Base-by-base conservation (phyloP, 1,140 invertebrate species). In the Lycorma delicatula region DNA sequence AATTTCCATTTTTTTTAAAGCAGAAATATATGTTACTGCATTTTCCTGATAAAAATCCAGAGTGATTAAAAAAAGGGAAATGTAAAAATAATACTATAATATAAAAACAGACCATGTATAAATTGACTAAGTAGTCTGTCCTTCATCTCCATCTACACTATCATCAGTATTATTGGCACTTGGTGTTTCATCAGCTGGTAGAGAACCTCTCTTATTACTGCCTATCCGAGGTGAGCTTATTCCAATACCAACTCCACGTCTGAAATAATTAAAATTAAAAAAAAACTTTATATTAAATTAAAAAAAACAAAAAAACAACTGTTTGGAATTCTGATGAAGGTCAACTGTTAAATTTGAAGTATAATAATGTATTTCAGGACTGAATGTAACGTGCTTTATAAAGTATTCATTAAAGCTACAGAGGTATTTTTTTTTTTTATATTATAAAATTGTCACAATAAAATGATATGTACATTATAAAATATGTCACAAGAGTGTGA, bases 181-280 rank as follows among this genome's bases (percentile, higher is more conserved):
- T 26, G 61, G 52, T 12, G 29, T 44, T 26, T 64, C 82, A 36
- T 83, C 79, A 20, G 82, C 76, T 64, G 83, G 81, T 50, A 87
- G 80, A 11, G 85, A 86, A 31, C 82, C 80, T 23, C 85, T 78
- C 72, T 86, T 87, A 56, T 78, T 73, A 18, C 77, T 74, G 1
- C 75, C 75, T 58, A 83, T 70, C 60, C 81, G 74, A 18, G 81
- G 74, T 1, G 81, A 79, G 55, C 81, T 80, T 34, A 85, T 70
- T 25, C 81, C 80, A 34, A 79, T 74, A 49, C 70, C 71, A 51
- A 77, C 76, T 61, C 77, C 77, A 61, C 79, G 70, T 67, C 79
- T 78, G 72, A 31, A 60, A 60, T 26, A 44, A 16, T 60, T 60
- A n/a, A 64, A 53, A 49, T 56, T n/a, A 49, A 16, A 26, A 62